A percentile compares a stretch with the other conserved stretches of the same genome.
phyloP scores from a whole-genome alignment of 1,140 invertebrate species.

The Goniozus legneri region DNA sequence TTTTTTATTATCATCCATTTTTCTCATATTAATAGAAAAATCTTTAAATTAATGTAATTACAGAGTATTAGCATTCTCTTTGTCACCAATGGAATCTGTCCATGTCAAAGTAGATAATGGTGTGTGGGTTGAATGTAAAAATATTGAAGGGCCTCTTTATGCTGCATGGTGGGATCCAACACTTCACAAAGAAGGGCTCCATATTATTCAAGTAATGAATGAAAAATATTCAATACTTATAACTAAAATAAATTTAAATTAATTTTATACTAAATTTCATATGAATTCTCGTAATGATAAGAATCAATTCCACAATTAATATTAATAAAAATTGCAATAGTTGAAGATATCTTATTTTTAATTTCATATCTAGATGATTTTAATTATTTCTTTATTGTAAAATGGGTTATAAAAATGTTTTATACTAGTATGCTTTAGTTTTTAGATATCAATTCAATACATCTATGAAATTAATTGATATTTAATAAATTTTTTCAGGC shows the following conservation, averaged over 20 bases:
- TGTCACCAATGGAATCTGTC: constrained; percentile 60
- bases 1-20: constrained; percentile 1
- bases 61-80: constrained; percentile 74
- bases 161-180: constrained; percentile 68
- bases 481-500: constrained; percentile 56
- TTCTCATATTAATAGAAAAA: no score
- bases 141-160: constrained; percentile 69
- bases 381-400: no score
- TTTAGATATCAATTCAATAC: no score
- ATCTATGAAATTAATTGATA: constrained; percentile 5
- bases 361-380: no score
- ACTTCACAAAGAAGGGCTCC: constrained; percentile 64
- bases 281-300: no score
- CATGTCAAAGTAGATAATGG: constrained; percentile 64
- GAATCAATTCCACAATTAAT: no score
- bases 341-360: no score
- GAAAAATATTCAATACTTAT: constrained; percentile 2
- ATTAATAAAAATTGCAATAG: no score
- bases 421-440: background rate
- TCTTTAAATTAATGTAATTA: no score
- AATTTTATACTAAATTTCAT: background rate
- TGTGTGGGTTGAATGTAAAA: constrained; percentile 61
- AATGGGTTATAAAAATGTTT: background rate
- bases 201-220: constrained; percentile 68
- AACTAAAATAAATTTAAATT: background rate